Percentiles rank a stretch among this genome's conserved stretches.
Evolutionary conservation across 2,113 vertebrate species (phyloP).

Genomic region (Zingel zingel): DNA sequence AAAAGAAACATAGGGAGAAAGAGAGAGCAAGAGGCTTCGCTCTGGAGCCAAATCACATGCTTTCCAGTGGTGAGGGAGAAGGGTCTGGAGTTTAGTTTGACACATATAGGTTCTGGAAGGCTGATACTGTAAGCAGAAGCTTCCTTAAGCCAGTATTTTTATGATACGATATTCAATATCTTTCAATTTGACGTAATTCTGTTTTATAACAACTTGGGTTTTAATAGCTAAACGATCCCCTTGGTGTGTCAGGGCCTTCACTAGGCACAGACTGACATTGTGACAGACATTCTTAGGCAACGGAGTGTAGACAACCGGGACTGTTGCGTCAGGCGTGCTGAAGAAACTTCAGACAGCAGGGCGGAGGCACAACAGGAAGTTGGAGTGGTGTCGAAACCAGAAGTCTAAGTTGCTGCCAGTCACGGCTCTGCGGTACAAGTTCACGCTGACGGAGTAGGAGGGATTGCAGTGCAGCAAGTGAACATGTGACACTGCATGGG

Average conservation of each 20-base stretch:
- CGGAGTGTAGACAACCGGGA: background rate
- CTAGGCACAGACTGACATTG: background rate
- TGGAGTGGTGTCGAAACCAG: constrained; percentile 63
- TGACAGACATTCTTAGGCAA: background rate
- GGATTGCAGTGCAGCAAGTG: constrained; percentile 26
- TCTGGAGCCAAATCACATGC: constrained; percentile 63
- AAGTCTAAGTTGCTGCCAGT: constrained; percentile 47
- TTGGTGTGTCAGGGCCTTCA: background rate
- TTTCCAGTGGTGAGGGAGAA: constrained; percentile 31
- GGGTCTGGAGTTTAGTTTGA: constrained; percentile 34
- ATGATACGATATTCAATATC: background rate
- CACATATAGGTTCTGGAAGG: background rate
- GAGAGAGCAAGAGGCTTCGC: constrained; percentile 42
- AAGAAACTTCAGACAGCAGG: constrained; percentile 43
- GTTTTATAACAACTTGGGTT: background rate
- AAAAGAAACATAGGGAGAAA: constrained; percentile 23
- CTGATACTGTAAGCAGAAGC: background rate
- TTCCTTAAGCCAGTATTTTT: constrained; percentile 10
- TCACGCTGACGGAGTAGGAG: constrained; percentile 36
- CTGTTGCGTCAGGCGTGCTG: background rate
- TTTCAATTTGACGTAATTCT: background rate
- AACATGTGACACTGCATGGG: constrained; percentile 45
- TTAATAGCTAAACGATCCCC: no score
- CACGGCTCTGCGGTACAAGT: constrained; percentile 27
- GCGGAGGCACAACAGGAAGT: constrained; percentile 61